Percentiles rank a stretch among this genome's conserved stretches.
Evolutionary conservation across 2,888 invertebrate genomes (phyloP).

Genomic region (Malthinus seriepunctatus): DNA sequence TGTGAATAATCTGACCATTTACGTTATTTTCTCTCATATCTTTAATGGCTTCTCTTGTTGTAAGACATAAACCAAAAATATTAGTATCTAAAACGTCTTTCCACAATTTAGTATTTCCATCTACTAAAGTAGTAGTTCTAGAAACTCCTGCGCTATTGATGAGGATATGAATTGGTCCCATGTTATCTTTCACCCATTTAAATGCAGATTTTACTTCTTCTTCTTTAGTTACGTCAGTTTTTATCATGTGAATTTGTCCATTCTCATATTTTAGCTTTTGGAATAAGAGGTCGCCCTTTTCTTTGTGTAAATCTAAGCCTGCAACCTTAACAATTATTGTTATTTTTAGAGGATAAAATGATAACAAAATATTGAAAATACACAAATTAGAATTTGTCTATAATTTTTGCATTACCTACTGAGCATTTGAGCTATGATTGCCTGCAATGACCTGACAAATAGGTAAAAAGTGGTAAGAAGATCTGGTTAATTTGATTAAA

Average conservation of each 20-base stretch:
- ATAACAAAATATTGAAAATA: not conserved
- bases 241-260: not conserved
- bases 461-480: no score
- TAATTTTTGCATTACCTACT: no score
- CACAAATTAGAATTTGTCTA: no score
- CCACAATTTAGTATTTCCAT: not conserved
- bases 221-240: not conserved
- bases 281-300: not conserved
- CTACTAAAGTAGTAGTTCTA: not conserved
- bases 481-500: no score
- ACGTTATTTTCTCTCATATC: not conserved
- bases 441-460: no score
- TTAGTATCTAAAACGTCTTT: not conserved
- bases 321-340: not conserved
- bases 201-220: not conserved
- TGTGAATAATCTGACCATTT: not conserved
- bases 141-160: not conserved
- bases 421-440: no score
- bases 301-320: not conserved
- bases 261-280: not conserved
- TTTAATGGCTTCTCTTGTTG: not conserved
- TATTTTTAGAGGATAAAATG: not conserved
- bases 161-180: not conserved
- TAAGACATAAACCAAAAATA: not conserved
- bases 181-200: not conserved